Conservation (phyloP, 2,888 invertebrate species). For the Chrysodeixis includens region DNA sequence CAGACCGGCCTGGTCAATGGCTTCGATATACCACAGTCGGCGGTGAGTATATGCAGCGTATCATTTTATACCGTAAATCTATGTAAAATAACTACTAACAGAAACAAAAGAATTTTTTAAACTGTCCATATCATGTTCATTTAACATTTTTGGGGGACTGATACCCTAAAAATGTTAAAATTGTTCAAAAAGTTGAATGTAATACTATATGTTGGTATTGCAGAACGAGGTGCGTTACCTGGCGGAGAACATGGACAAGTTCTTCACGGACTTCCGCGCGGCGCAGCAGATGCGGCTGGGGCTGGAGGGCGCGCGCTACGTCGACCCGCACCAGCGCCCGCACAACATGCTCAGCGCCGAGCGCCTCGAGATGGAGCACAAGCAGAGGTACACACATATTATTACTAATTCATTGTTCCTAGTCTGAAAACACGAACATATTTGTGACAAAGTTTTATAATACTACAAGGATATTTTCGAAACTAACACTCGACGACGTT, state of each 20-base stretch:
- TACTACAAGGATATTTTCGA: no score
- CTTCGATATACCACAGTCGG: conserved; percentile 77
- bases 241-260: conserved; percentile 91
- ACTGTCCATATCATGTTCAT: no score
- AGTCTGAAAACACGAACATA: no score
- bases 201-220: not conserved
- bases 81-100: no score
- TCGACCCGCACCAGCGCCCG: conserved; percentile 64
- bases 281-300: conserved; percentile 87
- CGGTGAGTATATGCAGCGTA: conserved; percentile 67
- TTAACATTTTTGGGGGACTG: no score
- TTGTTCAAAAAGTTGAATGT: no score
- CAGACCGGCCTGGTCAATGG: conserved; percentile 78
- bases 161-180: no score
- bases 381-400: conserved; percentile 77
- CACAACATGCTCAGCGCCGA: conserved; percentile 81
- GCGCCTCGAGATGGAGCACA: conserved; percentile 81
- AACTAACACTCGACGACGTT: no score
- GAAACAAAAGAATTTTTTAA: no score
- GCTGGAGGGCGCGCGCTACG: conserved; percentile 77
- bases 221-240: conserved; percentile 84
- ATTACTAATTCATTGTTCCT: no score
- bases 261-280: conserved; percentile 92
- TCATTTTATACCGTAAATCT: not conserved
- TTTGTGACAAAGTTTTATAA: no score